phyloP scores from a whole-genome alignment of 2,113 vertebrate species.

The Amazona guildingii region DNA sequence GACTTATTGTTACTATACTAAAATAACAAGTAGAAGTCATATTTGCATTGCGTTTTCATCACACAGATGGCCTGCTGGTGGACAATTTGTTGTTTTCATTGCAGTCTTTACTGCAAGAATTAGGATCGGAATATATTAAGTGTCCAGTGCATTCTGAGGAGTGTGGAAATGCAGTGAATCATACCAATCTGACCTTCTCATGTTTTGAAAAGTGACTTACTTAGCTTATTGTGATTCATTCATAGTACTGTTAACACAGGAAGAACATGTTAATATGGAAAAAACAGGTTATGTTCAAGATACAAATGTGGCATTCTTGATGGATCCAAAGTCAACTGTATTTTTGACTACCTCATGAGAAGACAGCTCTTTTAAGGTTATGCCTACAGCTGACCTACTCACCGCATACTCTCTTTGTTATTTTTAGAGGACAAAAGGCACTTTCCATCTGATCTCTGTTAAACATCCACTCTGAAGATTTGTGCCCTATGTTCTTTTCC shows the following conservation, averaged over 20 bases:
- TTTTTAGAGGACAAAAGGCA: neutral
- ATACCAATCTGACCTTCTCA: neutral
- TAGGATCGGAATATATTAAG: neutral
- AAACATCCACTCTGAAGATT: neutral
- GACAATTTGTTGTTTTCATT: neutral
- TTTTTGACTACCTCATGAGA: neutral
- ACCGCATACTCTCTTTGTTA: neutral
- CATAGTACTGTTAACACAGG: neutral
- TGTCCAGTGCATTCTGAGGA: neutral
- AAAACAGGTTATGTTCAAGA: neutral
- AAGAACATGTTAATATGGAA: neutral
- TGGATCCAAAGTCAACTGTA: neutral
- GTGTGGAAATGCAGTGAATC: neutral
- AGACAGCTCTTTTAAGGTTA: neutral
- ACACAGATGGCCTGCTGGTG: neutral
- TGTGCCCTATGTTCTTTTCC: neutral
- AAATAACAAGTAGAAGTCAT: neutral
- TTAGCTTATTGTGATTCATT: neutral
- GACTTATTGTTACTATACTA: neutral
- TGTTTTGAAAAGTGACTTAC: neutral
- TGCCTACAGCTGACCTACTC: neutral
- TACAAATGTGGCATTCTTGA: neutral
- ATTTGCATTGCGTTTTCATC: neutral
- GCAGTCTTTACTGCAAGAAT: neutral
- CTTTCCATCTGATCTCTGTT: neutral